A percentile compares a stretch with the other conserved stretches of the same genome.
Conservation (phyloP, 2,888 invertebrate genomes). For the Tetragonisca angustula region DNA sequence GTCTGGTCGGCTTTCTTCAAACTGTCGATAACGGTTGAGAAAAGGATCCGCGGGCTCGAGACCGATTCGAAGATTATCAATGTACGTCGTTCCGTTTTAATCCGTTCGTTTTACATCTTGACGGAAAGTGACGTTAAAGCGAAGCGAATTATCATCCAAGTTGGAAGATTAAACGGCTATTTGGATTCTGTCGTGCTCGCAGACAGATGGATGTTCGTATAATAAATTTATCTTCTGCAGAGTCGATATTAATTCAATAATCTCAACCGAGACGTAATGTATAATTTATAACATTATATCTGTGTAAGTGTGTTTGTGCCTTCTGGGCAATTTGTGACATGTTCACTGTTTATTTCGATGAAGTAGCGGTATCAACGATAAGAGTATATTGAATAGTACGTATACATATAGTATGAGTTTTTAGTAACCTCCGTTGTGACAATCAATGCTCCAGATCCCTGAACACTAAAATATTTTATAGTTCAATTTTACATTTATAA, state of each 20-base stretch:
- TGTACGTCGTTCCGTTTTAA: slow-evolving; percentile 9
- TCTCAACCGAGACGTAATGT: not conserved
- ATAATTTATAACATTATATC: not conserved
- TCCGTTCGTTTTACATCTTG: not conserved
- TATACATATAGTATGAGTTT: not conserved
- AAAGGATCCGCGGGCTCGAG: slow-evolving; percentile 27
- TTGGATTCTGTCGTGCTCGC: not conserved
- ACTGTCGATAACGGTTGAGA: slow-evolving; percentile 47
- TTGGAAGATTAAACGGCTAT: not conserved
- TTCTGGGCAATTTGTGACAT: too few species aligned
- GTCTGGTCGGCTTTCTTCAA: slow-evolving; percentile 14
- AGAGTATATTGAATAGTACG: not conserved
- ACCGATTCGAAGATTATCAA: slow-evolving; percentile 23
- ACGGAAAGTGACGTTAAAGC: not conserved
- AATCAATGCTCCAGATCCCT: not conserved
- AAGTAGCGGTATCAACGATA: not conserved
- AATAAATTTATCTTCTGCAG: not conserved
- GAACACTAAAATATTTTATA: not conserved
- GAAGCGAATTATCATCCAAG: slow-evolving; percentile 6
- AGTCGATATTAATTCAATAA: not conserved
- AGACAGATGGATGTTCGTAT: not conserved
- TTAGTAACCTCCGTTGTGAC: not conserved
- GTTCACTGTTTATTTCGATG: too few species aligned
- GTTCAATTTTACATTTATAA: not conserved
- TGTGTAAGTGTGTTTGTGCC: too few species aligned